phyloP scores from a whole-genome alignment of 1,140 invertebrate genomes.

The Cotesia typhae region DNA sequence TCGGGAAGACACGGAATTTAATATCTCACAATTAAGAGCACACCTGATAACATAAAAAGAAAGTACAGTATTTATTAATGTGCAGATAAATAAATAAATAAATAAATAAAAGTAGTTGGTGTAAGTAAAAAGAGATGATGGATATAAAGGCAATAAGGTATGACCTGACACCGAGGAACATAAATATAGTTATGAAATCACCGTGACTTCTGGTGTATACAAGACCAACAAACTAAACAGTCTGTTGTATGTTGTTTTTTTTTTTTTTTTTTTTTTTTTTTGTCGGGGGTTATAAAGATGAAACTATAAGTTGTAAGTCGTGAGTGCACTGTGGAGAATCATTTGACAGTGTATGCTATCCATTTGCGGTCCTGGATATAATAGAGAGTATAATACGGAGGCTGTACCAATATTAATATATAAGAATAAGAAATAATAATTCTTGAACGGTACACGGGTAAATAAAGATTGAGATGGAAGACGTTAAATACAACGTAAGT shows the following conservation, averaged over 20 bases:
- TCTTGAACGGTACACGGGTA: too few species aligned
- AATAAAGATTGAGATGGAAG: too few species aligned
- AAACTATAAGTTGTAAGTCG: slow-evolving; percentile 12
- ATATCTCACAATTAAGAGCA: slow-evolving; percentile 39
- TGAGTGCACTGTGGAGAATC: slow-evolving; percentile 31
- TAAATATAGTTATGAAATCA: slow-evolving; percentile 39
- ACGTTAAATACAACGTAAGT: not conserved
- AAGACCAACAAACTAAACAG: not conserved
- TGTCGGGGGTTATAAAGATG: not conserved
- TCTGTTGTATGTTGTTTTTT: not conserved
- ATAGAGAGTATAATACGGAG: too few species aligned
- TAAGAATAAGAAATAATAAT: too few species aligned
- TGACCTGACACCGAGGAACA: slow-evolving; percentile 24
- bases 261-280: not conserved
- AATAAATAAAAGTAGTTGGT: too few species aligned
- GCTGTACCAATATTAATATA: too few species aligned
- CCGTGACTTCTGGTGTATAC: slow-evolving; percentile 27
- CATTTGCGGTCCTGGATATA: too few species aligned
- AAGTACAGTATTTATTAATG: not conserved
- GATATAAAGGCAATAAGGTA: slow-evolving; percentile 28
- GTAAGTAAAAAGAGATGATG: not conserved
- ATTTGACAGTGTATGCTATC: slow-evolving; percentile 15
- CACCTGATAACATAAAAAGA: slow-evolving; percentile 27
- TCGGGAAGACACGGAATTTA: slow-evolving; percentile 30
- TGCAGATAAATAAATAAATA: not conserved